Conservation (phyloP, 2,888 invertebrate species). For the Troides aeacus region DNA sequence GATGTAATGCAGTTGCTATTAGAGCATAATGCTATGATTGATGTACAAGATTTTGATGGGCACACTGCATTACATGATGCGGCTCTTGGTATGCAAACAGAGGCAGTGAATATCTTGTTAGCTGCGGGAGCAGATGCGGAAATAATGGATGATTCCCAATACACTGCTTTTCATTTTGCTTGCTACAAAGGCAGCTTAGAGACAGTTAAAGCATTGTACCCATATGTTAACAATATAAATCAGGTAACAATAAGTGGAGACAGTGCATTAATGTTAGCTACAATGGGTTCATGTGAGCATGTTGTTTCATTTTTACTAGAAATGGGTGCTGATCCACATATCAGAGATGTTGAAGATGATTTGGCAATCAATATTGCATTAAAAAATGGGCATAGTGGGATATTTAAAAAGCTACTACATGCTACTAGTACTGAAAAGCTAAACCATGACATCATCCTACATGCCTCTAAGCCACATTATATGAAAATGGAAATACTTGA, state of each 20-base stretch:
- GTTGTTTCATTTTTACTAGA: constrained; percentile 60
- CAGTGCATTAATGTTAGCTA: constrained; percentile 61
- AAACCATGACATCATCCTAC: constrained; percentile 55
- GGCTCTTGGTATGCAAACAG: constrained; percentile 50
- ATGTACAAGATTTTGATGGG: constrained; percentile 73
- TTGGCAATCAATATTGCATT: constrained; percentile 63
- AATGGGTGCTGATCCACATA: constrained; percentile 63
- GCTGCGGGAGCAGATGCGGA: constrained; percentile 69
- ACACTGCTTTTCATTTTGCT: constrained; percentile 70
- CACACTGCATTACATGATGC: constrained; percentile 75
- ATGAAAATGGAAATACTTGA: constrained; percentile 67
- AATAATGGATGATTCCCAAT: constrained; percentile 59
- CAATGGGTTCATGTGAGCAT: constrained; percentile 53
- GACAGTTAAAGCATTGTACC: constrained; percentile 53
- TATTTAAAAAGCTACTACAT: constrained; percentile 57
- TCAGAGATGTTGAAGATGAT: constrained; percentile 55
- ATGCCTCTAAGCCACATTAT: constrained; percentile 68
- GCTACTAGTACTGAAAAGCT: constrained; percentile 53
- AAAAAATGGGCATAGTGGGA: constrained; percentile 48
- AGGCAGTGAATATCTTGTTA: constrained; percentile 55
- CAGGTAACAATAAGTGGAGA: constrained; percentile 55
- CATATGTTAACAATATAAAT: constrained; percentile 64
- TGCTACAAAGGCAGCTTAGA: constrained; percentile 61
- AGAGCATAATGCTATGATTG: constrained; percentile 62
- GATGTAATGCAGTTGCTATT: constrained; percentile 63